Percentiles rank a stretch among this genome's conserved stretches.
Evolutionary conservation across 2,113 vertebrate species (phyloP).

Genomic region (Clupea harengus): DNA sequence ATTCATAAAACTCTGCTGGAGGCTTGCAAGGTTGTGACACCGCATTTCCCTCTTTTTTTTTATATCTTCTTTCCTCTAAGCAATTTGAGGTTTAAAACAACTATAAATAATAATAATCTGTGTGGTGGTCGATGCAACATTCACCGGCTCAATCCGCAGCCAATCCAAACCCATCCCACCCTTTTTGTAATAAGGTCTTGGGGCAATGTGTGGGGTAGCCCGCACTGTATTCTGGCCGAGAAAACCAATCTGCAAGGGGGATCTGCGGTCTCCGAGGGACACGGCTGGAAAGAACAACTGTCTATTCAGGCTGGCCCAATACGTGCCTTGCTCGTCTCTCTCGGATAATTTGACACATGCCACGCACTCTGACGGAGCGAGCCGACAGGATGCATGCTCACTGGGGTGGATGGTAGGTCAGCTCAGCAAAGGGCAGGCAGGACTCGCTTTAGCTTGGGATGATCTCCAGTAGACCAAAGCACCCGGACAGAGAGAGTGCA

Average conservation of each 20-base stretch:
- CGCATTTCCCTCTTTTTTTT: not conserved
- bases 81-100: constrained; percentile 43
- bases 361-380: constrained; percentile 52
- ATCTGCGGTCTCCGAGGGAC: constrained; percentile 66
- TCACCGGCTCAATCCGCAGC: constrained; percentile 69
- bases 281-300: constrained; percentile 64
- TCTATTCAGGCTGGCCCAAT: constrained; percentile 51
- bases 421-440: not conserved
- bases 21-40: not conserved
- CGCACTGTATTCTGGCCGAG: constrained; percentile 61
- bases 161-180: constrained; percentile 52
- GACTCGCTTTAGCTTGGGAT: not conserved
- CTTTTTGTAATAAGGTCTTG: not conserved
- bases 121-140: constrained; percentile 60
- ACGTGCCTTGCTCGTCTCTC: constrained; percentile 52
- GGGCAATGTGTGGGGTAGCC: constrained; percentile 60
- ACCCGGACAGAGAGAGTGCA: not conserved
- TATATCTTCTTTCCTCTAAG: not conserved
- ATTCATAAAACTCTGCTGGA: constrained; percentile 46
- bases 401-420: not conserved
- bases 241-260: constrained; percentile 62
- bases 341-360: constrained; percentile 61
- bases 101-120: not conserved
- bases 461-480: not conserved
- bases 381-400: constrained; percentile 55